A percentile compares a stretch with the other conserved stretches of the same genome.
phyloP scores from a whole-genome alignment of 2,113 vertebrate genomes.

The Scytalopus superciliaris region DNA sequence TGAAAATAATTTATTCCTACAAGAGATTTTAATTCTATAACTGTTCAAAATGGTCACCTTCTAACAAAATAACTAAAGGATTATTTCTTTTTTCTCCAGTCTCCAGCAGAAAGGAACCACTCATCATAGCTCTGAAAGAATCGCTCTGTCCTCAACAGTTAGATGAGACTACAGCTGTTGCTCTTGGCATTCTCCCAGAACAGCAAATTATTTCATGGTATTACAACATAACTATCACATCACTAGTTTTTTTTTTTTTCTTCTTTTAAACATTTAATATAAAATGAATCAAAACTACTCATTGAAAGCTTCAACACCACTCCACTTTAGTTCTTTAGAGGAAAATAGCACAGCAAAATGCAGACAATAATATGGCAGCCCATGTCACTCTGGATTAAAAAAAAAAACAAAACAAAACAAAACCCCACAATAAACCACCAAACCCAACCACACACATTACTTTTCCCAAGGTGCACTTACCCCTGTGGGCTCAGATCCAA shows the following conservation, averaged over 20 bases:
- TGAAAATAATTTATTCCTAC: neutral
- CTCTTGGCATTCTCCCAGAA: neutral
- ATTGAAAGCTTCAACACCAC: neutral
- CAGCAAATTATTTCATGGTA: neutral
- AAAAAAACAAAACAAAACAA: neutral
- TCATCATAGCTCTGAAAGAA: neutral
- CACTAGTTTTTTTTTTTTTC: neutral
- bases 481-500: slow-evolving; percentile 97
- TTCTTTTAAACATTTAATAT: neutral
- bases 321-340: neutral
- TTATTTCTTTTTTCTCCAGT: neutral
- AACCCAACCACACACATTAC: fast-evolving
- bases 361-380: neutral
- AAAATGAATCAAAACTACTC: neutral
- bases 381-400: no score
- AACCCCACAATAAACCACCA: neutral
- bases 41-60: neutral
- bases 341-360: neutral
- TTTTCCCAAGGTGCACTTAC: slow-evolving; percentile 65
- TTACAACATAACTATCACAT: neutral
- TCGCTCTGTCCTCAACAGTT: neutral
- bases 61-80: neutral
- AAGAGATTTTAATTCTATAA: neutral
- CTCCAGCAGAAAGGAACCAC: neutral
- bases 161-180: neutral